Evolutionary conservation across 2,113 vertebrate genomes (phyloP), one percentile per base, ranked within the genome.

Genomic region (Oplegnathus fasciatus): DNA sequence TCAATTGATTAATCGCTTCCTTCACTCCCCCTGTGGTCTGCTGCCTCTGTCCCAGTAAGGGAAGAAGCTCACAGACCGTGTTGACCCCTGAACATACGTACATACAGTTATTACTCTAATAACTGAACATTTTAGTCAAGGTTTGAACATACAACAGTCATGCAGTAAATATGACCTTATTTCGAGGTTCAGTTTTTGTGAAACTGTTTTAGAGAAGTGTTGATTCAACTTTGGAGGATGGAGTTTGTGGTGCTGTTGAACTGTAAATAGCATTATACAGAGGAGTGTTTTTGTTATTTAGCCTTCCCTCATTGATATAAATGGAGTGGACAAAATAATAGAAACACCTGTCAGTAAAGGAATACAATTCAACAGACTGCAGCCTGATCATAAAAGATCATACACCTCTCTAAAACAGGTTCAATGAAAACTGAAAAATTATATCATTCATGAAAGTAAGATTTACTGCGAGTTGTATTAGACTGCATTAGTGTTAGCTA

Each of bases 1-100:
- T 86, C 79, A 54, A 80, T 83, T 55, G 61, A 60, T 85, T 77
- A 62, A 81, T 84, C 1, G 1, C 22, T 58, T 78, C 70, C 72
- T 66, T 67, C n/a, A 30, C 50, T 66, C 13, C 32, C 26, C 57
- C 22, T 57, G 1, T 50, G 66, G 22, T 66, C 55, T 9, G 10
- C 26, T 58, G 17, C 42, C 32, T 85, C 66, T 24, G 28, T 48
- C 34, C 62, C 34, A 30, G 40, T n/a, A 17, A 60, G 32, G n/a
- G n/a, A 69, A 44, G 28, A 61, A 22, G 46, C 17, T 5, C 46
- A 26, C 44, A 62, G 81, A 65, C 40, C 22, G 55, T 14, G 22
- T 1, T n/a, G 14, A 74, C 34, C 30, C 62, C 22, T 46, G 48
- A 32, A 62, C 26, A n/a, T 24, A 34, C 30, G 15, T 28, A 20